Conservation (phyloP, 2,888 invertebrate genomes). For the Eurois occulta region DNA sequence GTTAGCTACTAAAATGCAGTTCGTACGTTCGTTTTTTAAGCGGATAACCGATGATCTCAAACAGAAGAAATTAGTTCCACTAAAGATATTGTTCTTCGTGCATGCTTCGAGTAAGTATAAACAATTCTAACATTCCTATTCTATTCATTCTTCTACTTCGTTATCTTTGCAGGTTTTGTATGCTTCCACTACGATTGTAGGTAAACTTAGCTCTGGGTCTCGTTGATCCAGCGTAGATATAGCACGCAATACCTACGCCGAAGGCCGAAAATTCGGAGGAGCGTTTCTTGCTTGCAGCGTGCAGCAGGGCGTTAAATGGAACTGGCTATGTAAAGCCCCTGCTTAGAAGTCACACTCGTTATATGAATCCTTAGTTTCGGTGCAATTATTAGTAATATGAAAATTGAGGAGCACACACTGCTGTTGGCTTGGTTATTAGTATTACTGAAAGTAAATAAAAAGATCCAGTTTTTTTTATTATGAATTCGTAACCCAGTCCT, state of each 20-base stretch:
- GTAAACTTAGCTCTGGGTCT: not conserved
- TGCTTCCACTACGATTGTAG: not conserved
- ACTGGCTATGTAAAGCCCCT: not conserved
- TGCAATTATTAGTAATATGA: not conserved
- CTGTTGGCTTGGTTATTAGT: not conserved
- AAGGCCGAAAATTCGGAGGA: not conserved
- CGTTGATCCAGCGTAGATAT: not conserved
- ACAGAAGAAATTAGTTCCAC: constrained; percentile 93
- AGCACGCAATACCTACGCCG: not conserved
- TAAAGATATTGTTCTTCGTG: constrained; percentile 94
- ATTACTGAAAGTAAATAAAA: constrained; percentile 1
- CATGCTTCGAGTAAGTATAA: constrained; percentile 94
- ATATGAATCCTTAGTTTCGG: not conserved
- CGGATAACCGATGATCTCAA: constrained; percentile 93
- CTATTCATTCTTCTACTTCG: constrained; percentile 1
- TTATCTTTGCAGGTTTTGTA: not conserved
- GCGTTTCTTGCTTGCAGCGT: constrained; percentile 3
- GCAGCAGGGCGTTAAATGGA: not conserved
- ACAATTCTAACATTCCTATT: not conserved
- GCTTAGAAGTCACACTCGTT: not conserved
- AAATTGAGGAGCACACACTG: not conserved
- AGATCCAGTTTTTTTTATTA: not conserved
- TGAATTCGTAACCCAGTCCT: constrained; percentile 1
- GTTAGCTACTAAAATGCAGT: constrained; percentile 87
- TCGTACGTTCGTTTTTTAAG: constrained; percentile 91